Conservation (phyloP, 2,888 invertebrate genomes). For the Halictus quadricinctus region DNA sequence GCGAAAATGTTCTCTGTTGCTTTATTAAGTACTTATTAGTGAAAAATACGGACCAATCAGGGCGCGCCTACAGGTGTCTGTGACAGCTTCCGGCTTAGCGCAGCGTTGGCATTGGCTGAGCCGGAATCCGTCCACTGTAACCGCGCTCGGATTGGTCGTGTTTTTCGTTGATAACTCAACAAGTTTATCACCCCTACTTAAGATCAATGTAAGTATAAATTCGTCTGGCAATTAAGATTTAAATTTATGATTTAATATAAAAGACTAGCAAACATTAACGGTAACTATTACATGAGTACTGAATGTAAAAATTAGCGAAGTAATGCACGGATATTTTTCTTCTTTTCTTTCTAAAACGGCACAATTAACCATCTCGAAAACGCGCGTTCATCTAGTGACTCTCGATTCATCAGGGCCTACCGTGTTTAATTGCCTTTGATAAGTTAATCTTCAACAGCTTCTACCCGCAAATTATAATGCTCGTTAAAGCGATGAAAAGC, state of each 20-base stretch:
- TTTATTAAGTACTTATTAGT: too few relatives aligned
- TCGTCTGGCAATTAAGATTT: not conserved
- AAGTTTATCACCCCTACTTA: not conserved
- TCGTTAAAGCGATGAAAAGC: conserved; percentile 1
- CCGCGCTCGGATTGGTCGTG: too few relatives aligned
- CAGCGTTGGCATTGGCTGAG: too few relatives aligned
- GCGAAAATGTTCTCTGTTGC: too few relatives aligned
- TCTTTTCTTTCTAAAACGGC: not conserved
- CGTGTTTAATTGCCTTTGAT: conserved; percentile 27
- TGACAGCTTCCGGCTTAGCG: too few relatives aligned
- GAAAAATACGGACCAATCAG: too few relatives aligned
- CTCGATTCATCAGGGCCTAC: conserved; percentile 12
- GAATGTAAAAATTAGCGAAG: not conserved
- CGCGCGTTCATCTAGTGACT: conserved; percentile 6
- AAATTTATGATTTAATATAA: not conserved
- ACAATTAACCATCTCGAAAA: not conserved
- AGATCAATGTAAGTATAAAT: not conserved
- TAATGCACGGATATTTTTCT: not conserved
- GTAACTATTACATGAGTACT: not conserved
- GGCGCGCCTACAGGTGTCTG: too few relatives aligned
- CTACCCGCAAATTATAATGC: conserved; percentile 12
- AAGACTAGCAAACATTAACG: not conserved
- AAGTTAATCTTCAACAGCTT: conserved; percentile 17
- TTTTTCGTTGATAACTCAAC: too few relatives aligned
- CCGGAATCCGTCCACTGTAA: too few relatives aligned